Evolutionary conservation across 2,888 invertebrate species (phyloP).

Genomic region (Coleophora deauratella): DNA sequence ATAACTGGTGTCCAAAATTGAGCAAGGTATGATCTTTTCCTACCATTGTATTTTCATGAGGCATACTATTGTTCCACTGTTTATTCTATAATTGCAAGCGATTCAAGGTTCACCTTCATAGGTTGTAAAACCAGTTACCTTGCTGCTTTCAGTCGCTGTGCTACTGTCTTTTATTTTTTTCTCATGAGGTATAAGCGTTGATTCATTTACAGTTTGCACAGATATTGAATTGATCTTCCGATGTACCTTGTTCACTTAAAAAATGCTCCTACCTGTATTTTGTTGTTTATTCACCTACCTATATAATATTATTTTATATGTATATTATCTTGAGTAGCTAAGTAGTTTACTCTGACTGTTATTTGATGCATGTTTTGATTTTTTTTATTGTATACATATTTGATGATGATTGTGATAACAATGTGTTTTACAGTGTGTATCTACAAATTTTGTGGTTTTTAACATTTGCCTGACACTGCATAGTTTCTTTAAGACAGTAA

Average conservation of each 20-base stretch:
- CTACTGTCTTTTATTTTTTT: background rate
- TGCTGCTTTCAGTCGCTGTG: slow-evolving; percentile 4
- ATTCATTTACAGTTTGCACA: background rate
- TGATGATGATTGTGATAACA: too few relatives aligned
- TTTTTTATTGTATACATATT: background rate
- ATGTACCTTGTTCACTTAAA: too few relatives aligned
- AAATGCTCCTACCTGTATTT: too few relatives aligned
- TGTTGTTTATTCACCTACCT: too few relatives aligned
- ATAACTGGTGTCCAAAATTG: slow-evolving; percentile 65
- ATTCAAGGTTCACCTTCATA: slow-evolving; percentile 4
- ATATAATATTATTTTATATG: too few relatives aligned
- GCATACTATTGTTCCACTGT: slow-evolving; percentile 3
- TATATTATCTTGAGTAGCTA: too few relatives aligned
- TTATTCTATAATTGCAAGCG: slow-evolving; percentile 1
- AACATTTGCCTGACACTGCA: background rate
- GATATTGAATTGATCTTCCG: too few relatives aligned
- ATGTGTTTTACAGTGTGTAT: too few relatives aligned
- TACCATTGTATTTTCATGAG: slow-evolving; percentile 1
- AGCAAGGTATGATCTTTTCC: slow-evolving; percentile 53
- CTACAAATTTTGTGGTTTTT: too few relatives aligned
- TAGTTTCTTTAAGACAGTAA: background rate
- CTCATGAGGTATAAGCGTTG: background rate
- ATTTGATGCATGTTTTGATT: background rate
- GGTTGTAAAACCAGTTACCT: slow-evolving; percentile 1
- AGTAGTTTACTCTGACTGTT: background rate